Evolutionary conservation across 92 coral and sea anemone species (phyloP).

Genomic region (Porites divaricata): DNA sequence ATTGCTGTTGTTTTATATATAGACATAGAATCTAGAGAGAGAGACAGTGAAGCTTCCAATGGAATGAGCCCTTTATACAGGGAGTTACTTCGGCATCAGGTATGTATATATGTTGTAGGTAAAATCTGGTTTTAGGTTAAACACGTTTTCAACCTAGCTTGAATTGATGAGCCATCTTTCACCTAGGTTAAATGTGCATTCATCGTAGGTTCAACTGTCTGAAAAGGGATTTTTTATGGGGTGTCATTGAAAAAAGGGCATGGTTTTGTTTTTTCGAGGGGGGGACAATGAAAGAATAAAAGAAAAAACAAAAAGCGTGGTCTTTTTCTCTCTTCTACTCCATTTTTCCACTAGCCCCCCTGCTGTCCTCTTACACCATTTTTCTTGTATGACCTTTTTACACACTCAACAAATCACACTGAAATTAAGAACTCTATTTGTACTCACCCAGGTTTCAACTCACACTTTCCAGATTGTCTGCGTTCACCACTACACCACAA

Average conservation of each 20-base stretch:
- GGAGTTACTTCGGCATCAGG: slow-evolving; percentile 90
- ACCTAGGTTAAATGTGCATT: slow-evolving; percentile 2
- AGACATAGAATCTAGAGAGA: slow-evolving; percentile 29
- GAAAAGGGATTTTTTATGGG: not conserved
- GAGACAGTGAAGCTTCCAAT: slow-evolving; percentile 6
- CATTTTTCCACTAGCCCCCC: not conserved
- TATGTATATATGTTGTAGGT: not conserved
- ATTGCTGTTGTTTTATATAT: not conserved
- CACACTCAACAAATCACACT: not conserved
- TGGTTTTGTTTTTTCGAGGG: too few species aligned
- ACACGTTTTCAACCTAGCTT: not conserved
- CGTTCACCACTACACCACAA: not conserved
- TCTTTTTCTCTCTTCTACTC: not conserved
- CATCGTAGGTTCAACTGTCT: not conserved
- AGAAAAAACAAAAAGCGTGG: not conserved
- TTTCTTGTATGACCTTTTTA: not conserved
- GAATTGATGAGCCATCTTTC: not conserved
- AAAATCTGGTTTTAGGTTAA: not conserved
- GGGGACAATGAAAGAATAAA: too few species aligned
- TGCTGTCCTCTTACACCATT: not conserved
- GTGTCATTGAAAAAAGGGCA: not conserved
- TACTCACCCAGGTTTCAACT: not conserved
- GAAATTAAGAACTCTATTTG: not conserved
- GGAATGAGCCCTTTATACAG: slow-evolving; percentile 81
- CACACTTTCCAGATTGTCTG: not conserved